Evolutionary conservation across 2,797 vertebrate species (phyloP).

Genomic region (Aldrovandia affinis): DNA sequence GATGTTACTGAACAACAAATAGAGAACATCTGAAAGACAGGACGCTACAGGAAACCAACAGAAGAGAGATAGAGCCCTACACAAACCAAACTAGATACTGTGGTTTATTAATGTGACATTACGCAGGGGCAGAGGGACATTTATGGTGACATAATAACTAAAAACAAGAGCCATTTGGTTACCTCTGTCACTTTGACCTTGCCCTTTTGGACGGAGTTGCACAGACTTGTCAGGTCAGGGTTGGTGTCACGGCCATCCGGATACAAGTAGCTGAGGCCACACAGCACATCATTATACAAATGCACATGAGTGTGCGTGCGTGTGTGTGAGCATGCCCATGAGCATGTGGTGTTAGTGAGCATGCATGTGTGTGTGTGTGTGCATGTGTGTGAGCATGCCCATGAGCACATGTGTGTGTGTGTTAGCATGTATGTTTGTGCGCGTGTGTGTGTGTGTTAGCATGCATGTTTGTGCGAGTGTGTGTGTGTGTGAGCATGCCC

Average conservation of each 20-base stretch:
- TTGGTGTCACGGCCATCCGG: constrained; percentile 82
- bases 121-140: background rate
- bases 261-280: constrained; percentile 76
- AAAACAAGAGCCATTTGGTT: constrained; percentile 32
- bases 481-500: background rate
- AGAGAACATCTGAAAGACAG: background rate
- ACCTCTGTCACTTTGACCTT: constrained; percentile 79
- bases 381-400: background rate
- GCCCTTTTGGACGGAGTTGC: constrained; percentile 53
- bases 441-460: background rate
- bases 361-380: background rate
- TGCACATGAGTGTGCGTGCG: background rate
- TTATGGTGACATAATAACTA: background rate
- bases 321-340: background rate
- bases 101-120: background rate
- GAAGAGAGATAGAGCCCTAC: too few species aligned
- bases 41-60: background rate
- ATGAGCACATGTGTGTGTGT: background rate
- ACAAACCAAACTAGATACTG: background rate
- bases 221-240: constrained; percentile 75
- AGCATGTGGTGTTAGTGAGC: constrained; percentile 13
- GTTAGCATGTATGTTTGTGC: background rate
- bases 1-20: background rate
- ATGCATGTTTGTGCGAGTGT: background rate
- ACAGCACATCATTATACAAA: constrained; percentile 27